These are phyloP conservation scores for Punctoribates punctum DNA, from an alignment of 2,888 invertebrate genomes.

Conservation along the genomic window DNA sequence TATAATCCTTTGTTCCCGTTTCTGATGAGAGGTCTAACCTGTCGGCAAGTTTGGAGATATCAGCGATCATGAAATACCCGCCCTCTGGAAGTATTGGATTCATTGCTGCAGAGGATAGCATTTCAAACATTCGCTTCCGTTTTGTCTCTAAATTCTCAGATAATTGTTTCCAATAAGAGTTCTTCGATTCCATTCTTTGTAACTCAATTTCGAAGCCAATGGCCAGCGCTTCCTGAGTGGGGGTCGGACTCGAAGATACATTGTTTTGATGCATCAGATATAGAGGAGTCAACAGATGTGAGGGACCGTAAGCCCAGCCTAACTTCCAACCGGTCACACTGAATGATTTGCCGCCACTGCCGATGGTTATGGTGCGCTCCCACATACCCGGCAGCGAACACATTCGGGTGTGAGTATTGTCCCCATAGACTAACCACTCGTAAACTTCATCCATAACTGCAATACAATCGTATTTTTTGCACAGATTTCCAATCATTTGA, in stretches of 20 bases:
- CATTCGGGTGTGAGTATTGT: slow-evolving; percentile 48
- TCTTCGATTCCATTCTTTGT: slow-evolving; percentile 63
- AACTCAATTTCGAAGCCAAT: slow-evolving; percentile 81
- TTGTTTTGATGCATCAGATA: background rate
- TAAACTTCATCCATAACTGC: slow-evolving; percentile 97
- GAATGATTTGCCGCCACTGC: slow-evolving; percentile 96
- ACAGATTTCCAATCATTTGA: slow-evolving; percentile 71
- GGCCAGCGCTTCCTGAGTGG: slow-evolving; percentile 85
- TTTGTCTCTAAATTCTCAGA: slow-evolving; percentile 68
- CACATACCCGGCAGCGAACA: slow-evolving; percentile 93
- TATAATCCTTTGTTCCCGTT: slow-evolving; percentile 69
- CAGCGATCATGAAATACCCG: slow-evolving; percentile 95
- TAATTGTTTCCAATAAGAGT: slow-evolving; percentile 77
- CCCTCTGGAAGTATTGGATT: slow-evolving; percentile 88
- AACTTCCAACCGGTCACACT: slow-evolving; percentile 81
- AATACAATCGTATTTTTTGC: slow-evolving; percentile 84
- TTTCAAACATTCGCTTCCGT: slow-evolving; percentile 71
- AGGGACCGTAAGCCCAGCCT: background rate
- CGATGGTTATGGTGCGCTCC: slow-evolving; percentile 91
- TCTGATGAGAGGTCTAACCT: slow-evolving; percentile 50
- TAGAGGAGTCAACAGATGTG: background rate
- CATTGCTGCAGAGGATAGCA: slow-evolving; percentile 75
- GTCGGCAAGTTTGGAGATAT: slow-evolving; percentile 73
- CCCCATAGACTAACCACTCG: slow-evolving; percentile 82
- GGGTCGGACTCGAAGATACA: slow-evolving; percentile 61